Percentiles rank a stretch among this genome's conserved stretches.
These are phyloP conservation scores for Rousettus madagascariensis DNA, from an alignment of 2,797 vertebrate species.

Conservation along the genomic window DNA sequence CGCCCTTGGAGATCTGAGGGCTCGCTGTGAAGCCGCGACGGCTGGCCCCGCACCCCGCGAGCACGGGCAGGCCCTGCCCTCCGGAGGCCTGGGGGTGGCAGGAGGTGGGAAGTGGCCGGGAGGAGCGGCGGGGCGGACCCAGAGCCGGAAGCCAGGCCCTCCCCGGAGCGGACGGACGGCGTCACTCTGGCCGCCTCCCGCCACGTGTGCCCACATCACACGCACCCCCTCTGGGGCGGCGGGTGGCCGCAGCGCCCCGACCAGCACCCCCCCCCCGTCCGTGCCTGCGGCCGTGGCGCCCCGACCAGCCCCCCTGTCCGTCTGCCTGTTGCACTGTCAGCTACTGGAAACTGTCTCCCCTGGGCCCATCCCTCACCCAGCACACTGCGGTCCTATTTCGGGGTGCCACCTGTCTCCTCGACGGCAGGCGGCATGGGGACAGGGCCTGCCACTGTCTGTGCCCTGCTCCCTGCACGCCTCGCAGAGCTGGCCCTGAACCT, in stretches of 20 bases:
- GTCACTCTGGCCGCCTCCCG: background rate
- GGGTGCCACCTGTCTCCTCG: fast-evolving
- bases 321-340: fast-evolving
- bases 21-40: fast-evolving
- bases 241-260: fast-evolving
- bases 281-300: too few relatives aligned
- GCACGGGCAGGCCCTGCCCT: background rate
- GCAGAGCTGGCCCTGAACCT: background rate
- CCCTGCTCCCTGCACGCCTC: background rate
- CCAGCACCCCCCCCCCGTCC: background rate
- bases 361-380: fast-evolving
- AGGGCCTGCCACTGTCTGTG: background rate
- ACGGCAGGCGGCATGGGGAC: background rate
- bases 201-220: too few relatives aligned
- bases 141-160: background rate
- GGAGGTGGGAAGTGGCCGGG: background rate
- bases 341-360: background rate
- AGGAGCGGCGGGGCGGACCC: background rate
- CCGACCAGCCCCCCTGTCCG: background rate
- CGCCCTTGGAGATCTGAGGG: fast-evolving
- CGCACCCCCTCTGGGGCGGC: too few relatives aligned
- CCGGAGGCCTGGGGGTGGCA: fast-evolving
- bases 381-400: fast-evolving
- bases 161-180: background rate
- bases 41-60: background rate